Percentiles rank a stretch among this genome's conserved stretches.
Evolutionary conservation across 2,113 vertebrate species (phyloP).

Genomic region (Mormyrus iriodes): DNA sequence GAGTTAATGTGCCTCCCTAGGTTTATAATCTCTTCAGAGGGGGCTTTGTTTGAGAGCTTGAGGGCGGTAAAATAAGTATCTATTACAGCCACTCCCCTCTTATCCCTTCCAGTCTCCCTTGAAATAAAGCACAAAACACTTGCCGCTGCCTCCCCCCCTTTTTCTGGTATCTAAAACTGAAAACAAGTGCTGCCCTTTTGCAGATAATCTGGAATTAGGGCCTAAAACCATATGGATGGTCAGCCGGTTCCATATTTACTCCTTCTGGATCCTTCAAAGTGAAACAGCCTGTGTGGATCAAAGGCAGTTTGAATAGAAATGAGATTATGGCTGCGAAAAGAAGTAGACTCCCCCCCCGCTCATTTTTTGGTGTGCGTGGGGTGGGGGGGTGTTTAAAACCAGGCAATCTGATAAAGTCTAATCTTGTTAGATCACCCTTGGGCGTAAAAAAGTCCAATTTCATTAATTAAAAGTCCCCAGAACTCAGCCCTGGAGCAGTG

Average conservation of each 20-base stretch:
- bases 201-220: conserved; percentile 70
- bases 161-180: conserved; percentile 59
- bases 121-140: conserved; percentile 65
- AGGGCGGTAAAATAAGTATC: conserved; percentile 75
- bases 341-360: conserved; percentile 13
- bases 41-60: conserved; percentile 71
- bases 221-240: conserved; percentile 61
- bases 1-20: conserved; percentile 76
- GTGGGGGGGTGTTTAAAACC: conserved; percentile 24
- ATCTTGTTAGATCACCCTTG: conserved; percentile 45
- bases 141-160: conserved; percentile 54
- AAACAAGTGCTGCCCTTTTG: conserved; percentile 67
- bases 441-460: conserved; percentile 36
- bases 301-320: conserved; percentile 49
- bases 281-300: conserved; percentile 57
- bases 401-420: conserved; percentile 44
- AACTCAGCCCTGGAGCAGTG: not conserved
- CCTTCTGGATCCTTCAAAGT: conserved; percentile 66
- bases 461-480: conserved; percentile 28
- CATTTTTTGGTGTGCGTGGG: not conserved
- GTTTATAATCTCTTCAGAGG: conserved; percentile 76
- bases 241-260: conserved; percentile 66
- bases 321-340: conserved; percentile 36
- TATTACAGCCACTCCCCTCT: conserved; percentile 72
- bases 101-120: conserved; percentile 46